Conservation (phyloP, 2,888 invertebrate species). For the Neoaliturus tenellus region DNA sequence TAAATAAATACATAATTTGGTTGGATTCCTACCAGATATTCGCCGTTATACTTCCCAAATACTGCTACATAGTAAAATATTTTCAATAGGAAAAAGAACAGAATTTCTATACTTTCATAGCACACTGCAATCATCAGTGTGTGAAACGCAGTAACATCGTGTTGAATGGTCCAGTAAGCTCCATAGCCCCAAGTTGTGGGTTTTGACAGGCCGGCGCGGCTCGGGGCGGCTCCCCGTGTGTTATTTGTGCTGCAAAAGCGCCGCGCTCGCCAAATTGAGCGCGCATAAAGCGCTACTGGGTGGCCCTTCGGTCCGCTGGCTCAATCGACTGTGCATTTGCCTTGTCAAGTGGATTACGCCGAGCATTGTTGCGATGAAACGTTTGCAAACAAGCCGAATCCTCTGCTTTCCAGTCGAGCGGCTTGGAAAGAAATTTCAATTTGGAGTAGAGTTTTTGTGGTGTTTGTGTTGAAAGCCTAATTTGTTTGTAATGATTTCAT, state of each 20-base stretch:
- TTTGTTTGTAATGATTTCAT: neutral
- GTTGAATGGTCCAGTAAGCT: neutral
- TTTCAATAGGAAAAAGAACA: no score
- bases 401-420: neutral
- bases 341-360: constrained; percentile 5
- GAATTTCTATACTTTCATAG: no score
- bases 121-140: neutral
- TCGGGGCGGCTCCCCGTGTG: neutral
- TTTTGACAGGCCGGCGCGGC: constrained; percentile 30
- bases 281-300: constrained; percentile 18
- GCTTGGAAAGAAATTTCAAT: neutral
- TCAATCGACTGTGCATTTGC: neutral
- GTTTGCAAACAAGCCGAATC: neutral
- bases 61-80: no score
- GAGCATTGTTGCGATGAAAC: constrained; percentile 1
- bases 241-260: neutral
- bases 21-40: no score
- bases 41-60: no score
- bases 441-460: neutral
- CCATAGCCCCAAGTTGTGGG: no score
- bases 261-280: constrained; percentile 42
- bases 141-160: neutral
- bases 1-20: no score
- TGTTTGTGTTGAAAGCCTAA: neutral
- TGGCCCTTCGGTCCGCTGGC: neutral